Percentiles rank a stretch among this genome's conserved stretches.
phyloP scores from a whole-genome alignment of 1,140 invertebrate species.

The Neodiprion lecontei region DNA sequence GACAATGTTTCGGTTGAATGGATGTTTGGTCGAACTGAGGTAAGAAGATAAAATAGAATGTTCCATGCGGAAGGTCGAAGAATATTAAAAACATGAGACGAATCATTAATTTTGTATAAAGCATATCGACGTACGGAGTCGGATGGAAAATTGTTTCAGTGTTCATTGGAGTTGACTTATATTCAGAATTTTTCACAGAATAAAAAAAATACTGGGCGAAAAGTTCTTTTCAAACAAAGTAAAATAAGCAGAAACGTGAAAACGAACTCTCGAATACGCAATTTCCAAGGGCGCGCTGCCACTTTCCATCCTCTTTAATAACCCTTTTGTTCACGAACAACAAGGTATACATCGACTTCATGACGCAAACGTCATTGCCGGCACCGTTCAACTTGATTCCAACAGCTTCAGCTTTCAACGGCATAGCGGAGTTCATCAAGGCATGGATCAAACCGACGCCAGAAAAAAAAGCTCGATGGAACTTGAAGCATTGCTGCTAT shows the following conservation, averaged over 20 bases:
- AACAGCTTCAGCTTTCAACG: slow-evolving; percentile 56
- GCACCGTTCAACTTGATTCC: slow-evolving; percentile 66
- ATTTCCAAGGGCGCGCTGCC: no score
- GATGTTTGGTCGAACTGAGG: slow-evolving; percentile 66
- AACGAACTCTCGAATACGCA: no score
- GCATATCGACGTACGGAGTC: no score
- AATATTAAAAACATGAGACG: no score
- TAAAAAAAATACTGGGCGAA: no score
- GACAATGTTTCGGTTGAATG: slow-evolving; percentile 68
- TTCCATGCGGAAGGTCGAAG: neutral
- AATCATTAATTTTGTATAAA: no score
- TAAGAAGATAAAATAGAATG: slow-evolving; percentile 29
- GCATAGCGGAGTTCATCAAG: slow-evolving; percentile 57
- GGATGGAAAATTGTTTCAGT: no score
- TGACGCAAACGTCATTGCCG: slow-evolving; percentile 64
- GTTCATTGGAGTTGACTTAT: no score
- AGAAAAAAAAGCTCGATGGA: slow-evolving; percentile 51
- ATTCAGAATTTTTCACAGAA: no score
- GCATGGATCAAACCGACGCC: slow-evolving; percentile 33
- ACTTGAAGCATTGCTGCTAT: slow-evolving; percentile 54
- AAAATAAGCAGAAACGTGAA: no score
- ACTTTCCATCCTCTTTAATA: neutral
- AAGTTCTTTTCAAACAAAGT: no score
- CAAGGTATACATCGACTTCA: slow-evolving; percentile 65
- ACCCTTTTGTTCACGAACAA: slow-evolving; percentile 3